Percentiles rank a stretch among this genome's conserved stretches.
phyloP scores from a whole-genome alignment of 2,797 vertebrate species.

The Acestrorhynchus altus region DNA sequence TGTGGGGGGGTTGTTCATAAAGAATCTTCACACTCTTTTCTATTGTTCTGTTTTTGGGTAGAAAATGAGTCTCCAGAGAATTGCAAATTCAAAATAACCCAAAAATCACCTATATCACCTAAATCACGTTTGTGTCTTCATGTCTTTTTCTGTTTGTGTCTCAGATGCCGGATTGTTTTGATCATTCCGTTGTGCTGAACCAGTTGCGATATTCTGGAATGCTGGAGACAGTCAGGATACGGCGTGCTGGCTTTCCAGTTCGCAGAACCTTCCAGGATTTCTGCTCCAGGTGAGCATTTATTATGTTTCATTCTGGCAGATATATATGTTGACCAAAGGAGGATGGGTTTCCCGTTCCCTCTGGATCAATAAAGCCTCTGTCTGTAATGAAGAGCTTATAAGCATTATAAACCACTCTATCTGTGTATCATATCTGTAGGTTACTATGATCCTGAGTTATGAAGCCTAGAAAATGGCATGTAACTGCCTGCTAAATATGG shows the following conservation, averaged over 20 bases:
- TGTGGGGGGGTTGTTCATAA: conserved; percentile 26
- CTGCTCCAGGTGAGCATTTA: conserved; percentile 82
- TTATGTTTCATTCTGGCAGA: too few relatives aligned
- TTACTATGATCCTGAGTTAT: too few relatives aligned
- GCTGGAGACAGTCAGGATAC: conserved; percentile 95
- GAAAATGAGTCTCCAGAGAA: neutral
- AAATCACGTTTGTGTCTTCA: neutral
- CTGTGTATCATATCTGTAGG: too few relatives aligned
- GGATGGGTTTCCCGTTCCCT: too few relatives aligned
- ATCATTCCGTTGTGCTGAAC: conserved; percentile 93
- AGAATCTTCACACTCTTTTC: conserved; percentile 8
- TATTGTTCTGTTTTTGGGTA: neutral
- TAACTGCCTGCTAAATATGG: too few relatives aligned
- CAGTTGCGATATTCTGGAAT: conserved; percentile 96
- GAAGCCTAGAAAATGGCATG: too few relatives aligned
- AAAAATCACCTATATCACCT: neutral
- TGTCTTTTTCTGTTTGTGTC: neutral
- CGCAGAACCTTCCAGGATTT: conserved; percentile 91
- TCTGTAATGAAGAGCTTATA: too few relatives aligned
- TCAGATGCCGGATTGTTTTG: conserved; percentile 95
- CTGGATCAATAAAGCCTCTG: too few relatives aligned
- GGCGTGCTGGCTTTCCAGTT: conserved; percentile 90
- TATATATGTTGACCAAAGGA: too few relatives aligned
- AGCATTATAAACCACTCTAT: too few relatives aligned
- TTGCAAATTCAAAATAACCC: conserved; percentile 2